Evolutionary conservation across 2,113 vertebrate species (phyloP).

Genomic region (Pelecanus crispus): DNA sequence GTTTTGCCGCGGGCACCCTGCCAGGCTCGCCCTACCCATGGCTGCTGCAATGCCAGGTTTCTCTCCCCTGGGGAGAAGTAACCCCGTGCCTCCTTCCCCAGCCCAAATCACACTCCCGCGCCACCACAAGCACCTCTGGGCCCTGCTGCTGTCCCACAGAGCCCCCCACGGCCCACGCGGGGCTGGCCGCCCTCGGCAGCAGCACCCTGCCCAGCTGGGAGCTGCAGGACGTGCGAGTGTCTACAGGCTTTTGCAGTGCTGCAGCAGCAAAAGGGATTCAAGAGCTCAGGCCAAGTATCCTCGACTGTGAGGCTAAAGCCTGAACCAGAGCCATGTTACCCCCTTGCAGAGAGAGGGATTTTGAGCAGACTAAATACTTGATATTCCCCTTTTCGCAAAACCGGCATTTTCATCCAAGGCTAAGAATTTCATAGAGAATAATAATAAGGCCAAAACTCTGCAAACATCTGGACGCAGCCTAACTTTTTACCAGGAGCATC

Average conservation of each 20-base stretch:
- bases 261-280: neutral
- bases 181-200: neutral
- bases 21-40: neutral
- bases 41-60: neutral
- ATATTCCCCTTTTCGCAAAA: neutral
- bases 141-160: neutral
- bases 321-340: neutral
- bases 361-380: neutral
- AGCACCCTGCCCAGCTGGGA: neutral
- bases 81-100: rapidly evolving
- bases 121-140: neutral
- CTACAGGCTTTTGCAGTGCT: neutral
- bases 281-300: neutral
- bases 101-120: rapidly evolving
- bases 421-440: neutral
- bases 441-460: neutral
- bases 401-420: neutral
- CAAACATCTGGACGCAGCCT: neutral
- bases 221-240: rapidly evolving
- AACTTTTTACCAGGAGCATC: rapidly evolving
- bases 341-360: neutral
- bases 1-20: neutral
- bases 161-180: rapidly evolving
- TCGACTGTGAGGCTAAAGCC: neutral
- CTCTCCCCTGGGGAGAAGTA: rapidly evolving